These are phyloP conservation scores for Sesamia nonagrioides DNA, from an alignment of 1,140 invertebrate genomes.

Conservation along the genomic window DNA sequence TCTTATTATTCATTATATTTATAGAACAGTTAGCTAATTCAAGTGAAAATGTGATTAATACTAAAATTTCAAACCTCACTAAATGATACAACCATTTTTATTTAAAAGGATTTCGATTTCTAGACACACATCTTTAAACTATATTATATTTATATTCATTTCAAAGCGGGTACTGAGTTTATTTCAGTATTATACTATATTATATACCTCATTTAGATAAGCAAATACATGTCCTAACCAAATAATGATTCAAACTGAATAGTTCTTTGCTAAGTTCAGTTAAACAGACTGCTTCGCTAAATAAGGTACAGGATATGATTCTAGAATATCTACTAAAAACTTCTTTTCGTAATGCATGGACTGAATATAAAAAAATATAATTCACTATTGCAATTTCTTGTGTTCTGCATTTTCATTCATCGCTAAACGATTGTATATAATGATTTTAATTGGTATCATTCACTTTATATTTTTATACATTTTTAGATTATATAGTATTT, in stretches of 20 bases:
- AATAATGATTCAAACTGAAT: background rate
- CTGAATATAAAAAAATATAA: constrained; percentile 86
- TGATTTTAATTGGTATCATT: constrained; percentile 75
- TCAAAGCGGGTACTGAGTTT: constrained; percentile 73
- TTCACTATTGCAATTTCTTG: constrained; percentile 84
- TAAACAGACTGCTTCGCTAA: background rate
- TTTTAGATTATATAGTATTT: constrained; percentile 68
- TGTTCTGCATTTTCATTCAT: constrained; percentile 69
- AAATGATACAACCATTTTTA: constrained; percentile 67
- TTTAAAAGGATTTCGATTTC: constrained; percentile 52
- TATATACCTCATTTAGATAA: constrained; percentile 50
- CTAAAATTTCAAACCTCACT: constrained; percentile 64
- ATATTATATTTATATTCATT: constrained; percentile 60
- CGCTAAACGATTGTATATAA: constrained; percentile 73
- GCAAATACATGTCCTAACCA: background rate
- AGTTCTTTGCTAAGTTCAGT: background rate
- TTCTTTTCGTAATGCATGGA: constrained; percentile 63
- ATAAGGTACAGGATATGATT: constrained; percentile 41
- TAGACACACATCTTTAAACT: constrained; percentile 64
- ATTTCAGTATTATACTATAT: constrained; percentile 66
- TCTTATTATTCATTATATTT: constrained; percentile 54
- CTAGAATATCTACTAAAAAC: constrained; percentile 65
- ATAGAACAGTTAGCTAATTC: constrained; percentile 42
- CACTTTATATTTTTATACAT: constrained; percentile 82
- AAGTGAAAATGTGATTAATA: constrained; percentile 59